Percentiles rank a stretch among this genome's conserved stretches.
phyloP scores from a whole-genome alignment of 2,797 vertebrate genomes.

The Steatocranus sp. region DNA sequence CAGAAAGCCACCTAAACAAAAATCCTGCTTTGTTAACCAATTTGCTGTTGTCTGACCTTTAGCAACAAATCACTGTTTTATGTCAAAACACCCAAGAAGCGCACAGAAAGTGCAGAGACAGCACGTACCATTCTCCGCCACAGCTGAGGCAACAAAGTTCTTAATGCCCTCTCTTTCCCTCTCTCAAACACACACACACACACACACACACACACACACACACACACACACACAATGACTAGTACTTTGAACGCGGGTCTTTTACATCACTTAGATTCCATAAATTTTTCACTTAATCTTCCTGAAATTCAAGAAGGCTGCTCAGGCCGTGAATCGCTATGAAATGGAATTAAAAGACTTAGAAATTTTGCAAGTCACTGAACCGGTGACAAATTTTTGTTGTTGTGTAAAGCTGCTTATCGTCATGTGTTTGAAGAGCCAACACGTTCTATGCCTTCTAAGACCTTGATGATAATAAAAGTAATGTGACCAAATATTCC shows the following conservation, averaged over 20 bases:
- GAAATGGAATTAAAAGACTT: constrained; percentile 1
- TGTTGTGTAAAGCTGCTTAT: constrained; percentile 1
- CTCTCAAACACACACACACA: background rate
- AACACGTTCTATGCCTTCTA: background rate
- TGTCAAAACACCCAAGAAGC: constrained; percentile 53
- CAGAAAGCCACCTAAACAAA: background rate
- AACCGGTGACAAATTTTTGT: background rate
- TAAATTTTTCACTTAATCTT: constrained; percentile 21
- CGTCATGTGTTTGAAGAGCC: background rate
- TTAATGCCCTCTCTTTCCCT: constrained; percentile 11
- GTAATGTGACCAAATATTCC: background rate
- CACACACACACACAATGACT: background rate
- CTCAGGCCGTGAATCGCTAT: background rate
- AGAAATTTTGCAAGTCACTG: background rate
- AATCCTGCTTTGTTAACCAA: constrained; percentile 21
- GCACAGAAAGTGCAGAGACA: constrained; percentile 52
- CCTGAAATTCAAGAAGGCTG: background rate
- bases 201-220: background rate
- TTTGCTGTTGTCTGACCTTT: constrained; percentile 42
- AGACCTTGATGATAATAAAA: background rate
- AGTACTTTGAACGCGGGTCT: background rate
- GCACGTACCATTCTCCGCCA: constrained; percentile 58
- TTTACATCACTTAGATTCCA: constrained; percentile 6
- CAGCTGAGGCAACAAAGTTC: constrained; percentile 73
- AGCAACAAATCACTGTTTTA: constrained; percentile 42